Evolutionary conservation across 2,797 vertebrate genomes (phyloP).

Genomic region (Tragopan temminckii): DNA sequence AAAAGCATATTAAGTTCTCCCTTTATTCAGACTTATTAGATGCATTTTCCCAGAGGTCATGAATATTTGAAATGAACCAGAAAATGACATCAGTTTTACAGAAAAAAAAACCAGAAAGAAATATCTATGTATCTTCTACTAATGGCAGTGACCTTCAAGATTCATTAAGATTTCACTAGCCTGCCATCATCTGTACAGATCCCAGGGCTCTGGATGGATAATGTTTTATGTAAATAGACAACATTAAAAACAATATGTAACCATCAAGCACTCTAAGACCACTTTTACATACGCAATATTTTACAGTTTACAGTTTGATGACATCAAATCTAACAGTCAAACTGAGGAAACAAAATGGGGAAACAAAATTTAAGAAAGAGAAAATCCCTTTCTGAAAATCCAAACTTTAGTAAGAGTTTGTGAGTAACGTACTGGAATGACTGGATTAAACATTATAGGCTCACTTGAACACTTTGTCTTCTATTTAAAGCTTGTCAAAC

Average conservation of each 20-base stretch:
- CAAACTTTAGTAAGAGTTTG: background rate
- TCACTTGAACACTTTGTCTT: background rate
- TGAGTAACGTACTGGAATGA: background rate
- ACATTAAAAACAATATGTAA: background rate
- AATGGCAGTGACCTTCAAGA: background rate
- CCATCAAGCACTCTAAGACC: background rate
- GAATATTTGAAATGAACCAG: background rate
- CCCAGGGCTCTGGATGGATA: background rate
- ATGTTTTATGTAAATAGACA: background rate
- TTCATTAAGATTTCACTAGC: background rate
- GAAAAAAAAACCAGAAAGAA: background rate
- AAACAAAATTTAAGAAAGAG: background rate
- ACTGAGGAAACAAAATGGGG: background rate
- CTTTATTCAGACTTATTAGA: background rate
- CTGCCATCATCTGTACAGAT: background rate
- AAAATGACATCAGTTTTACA: background rate
- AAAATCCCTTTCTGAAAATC: background rate
- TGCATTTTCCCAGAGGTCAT: background rate
- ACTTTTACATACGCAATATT: background rate
- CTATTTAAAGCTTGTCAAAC: background rate
- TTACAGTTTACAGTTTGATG: background rate
- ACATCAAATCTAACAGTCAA: background rate
- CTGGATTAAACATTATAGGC: background rate
- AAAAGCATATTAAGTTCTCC: background rate
- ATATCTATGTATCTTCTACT: background rate